Evolutionary conservation across 2,113 vertebrate species (phyloP).

Genomic region (Cyprinus carpio): DNA sequence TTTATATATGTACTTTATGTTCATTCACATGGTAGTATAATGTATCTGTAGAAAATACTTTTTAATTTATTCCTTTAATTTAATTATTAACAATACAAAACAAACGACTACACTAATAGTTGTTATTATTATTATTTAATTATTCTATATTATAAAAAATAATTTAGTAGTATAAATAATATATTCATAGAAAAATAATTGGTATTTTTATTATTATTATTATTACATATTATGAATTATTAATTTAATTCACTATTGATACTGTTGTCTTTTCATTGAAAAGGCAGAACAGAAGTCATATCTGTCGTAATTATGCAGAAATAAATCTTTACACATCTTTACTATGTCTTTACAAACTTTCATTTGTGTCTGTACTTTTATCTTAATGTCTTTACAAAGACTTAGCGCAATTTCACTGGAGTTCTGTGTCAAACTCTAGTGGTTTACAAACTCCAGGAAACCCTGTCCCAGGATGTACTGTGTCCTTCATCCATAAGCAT

Average conservation of each 20-base stretch:
- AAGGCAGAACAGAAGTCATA: not conserved
- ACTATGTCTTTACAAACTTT: not conserved
- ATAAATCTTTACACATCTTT: not conserved
- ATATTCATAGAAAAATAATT: no score
- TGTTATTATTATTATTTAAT: not conserved
- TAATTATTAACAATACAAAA: not conserved
- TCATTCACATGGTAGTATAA: no score
- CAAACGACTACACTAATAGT: not conserved
- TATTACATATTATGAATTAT: not conserved
- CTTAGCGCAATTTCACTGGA: not conserved
- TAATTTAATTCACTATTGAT: not conserved
- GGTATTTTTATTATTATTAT: not conserved
- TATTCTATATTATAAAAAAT: not conserved
- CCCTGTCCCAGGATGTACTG: not conserved
- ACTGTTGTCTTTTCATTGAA: not conserved
- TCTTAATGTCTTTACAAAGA: not conserved
- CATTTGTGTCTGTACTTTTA: not conserved
- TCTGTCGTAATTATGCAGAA: not conserved
- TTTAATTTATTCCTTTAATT: not conserved
- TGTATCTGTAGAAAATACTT: not conserved
- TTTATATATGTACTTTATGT: not conserved
- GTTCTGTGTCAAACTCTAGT: not conserved
- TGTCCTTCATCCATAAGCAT: conserved; percentile 7
- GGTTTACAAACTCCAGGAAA: not conserved
- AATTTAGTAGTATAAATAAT: not conserved